These are phyloP conservation scores for Peromyscus eremicus DNA, from an alignment of 2,797 vertebrate species.

Conservation along the genomic window DNA sequence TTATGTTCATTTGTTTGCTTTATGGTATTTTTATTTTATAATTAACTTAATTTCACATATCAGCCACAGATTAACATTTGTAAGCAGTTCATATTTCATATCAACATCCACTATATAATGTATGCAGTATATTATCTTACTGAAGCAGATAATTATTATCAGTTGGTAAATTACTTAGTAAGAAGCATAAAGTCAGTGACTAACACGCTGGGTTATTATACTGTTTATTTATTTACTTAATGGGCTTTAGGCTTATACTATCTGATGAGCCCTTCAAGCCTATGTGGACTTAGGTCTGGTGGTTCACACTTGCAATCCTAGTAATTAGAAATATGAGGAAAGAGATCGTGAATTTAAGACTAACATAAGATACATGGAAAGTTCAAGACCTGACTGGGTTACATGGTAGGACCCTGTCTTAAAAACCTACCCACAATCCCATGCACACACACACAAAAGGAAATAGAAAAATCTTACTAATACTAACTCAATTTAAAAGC, in stretches of 20 bases:
- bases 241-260: neutral
- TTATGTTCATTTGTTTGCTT: no score
- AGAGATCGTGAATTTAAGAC: neutral
- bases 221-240: neutral
- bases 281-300: neutral
- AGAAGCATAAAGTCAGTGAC: neutral
- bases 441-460: neutral
- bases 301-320: neutral
- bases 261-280: neutral
- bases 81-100: neutral
- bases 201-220: neutral
- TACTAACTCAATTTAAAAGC: neutral
- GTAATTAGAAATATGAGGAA: neutral
- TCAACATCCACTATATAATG: neutral
- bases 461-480: neutral
- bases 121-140: neutral
- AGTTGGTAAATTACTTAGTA: neutral
- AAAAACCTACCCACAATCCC: neutral
- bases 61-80: neutral
- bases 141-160: neutral
- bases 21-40: no score
- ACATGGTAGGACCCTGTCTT: neutral
- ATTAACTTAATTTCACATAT: no score
- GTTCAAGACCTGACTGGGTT: neutral
- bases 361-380: neutral